Evolutionary conservation across 2,113 vertebrate genomes (phyloP).

Genomic region (Pelobates fuscus): DNA sequence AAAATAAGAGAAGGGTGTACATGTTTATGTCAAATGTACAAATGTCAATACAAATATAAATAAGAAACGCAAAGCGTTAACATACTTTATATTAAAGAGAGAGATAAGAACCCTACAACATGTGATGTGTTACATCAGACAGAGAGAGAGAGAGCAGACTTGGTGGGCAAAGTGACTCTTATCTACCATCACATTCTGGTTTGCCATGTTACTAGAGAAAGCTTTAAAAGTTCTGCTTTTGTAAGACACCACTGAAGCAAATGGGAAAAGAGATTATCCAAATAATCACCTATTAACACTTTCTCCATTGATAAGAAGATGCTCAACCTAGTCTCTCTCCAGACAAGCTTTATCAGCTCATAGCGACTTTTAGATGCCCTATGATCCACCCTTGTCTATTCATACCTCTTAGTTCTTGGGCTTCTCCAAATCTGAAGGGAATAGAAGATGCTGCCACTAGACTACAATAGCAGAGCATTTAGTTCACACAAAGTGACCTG

Average conservation of each 20-base stretch:
- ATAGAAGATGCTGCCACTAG: constrained; percentile 23
- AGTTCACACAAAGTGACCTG: constrained; percentile 47
- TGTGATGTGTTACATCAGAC: not conserved
- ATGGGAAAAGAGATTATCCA: constrained; percentile 33
- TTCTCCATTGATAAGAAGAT: constrained; percentile 55
- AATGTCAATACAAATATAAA: too few relatives aligned
- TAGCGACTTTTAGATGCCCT: constrained; percentile 12
- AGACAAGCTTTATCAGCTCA: constrained; percentile 36
- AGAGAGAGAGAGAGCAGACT: not conserved
- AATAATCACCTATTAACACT: constrained; percentile 54
- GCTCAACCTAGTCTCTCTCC: constrained; percentile 28
- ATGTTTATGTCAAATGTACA: too few relatives aligned
- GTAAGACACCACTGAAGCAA: constrained; percentile 32
- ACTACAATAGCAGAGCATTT: constrained; percentile 37
- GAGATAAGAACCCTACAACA: not conserved
- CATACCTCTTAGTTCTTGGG: constrained; percentile 19
- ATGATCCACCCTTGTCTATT: constrained; percentile 48
- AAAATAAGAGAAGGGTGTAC: too few relatives aligned
- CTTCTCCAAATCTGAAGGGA: not conserved
- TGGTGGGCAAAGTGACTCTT: not conserved
- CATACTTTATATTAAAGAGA: too few relatives aligned
- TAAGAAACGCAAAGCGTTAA: too few relatives aligned
- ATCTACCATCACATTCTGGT: constrained; percentile 1
- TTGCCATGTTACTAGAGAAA: not conserved
- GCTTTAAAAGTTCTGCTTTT: constrained; percentile 19